A percentile compares a stretch with the other conserved stretches of the same genome.
Conservation (phyloP, 1,140 invertebrate genomes). For the Meteorus sp. region DNA sequence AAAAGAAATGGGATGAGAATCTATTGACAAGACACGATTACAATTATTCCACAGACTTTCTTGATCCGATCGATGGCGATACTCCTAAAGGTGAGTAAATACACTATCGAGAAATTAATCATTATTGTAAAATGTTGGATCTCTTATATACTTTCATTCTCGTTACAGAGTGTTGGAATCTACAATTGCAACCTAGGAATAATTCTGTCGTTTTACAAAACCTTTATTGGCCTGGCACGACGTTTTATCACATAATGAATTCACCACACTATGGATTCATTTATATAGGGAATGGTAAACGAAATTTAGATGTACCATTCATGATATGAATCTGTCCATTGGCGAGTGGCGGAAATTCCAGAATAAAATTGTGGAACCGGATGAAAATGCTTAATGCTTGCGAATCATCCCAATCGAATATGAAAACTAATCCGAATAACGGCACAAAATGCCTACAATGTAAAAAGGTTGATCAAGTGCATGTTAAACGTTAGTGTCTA, state of each 20-base stretch:
- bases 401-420: too few species aligned
- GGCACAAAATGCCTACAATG: too few species aligned
- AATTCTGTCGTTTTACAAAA: conserved; percentile 65
- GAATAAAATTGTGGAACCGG: too few species aligned
- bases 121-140: conserved; percentile 7
- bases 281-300: conserved; percentile 73
- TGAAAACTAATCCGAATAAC: too few species aligned
- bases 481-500: conserved; percentile 4
- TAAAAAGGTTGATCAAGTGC: too few species aligned
- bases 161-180: conserved; percentile 63
- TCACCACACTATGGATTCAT: conserved; percentile 69
- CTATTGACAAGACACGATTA: conserved; percentile 71
- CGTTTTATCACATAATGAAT: conserved; percentile 70
- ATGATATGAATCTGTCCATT: too few species aligned
- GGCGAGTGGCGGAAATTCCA: too few species aligned
- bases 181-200: conserved; percentile 63
- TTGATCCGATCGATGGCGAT: conserved; percentile 72
- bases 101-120: neutral
- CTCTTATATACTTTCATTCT: conserved; percentile 7
- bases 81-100: conserved; percentile 59
- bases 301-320: conserved; percentile 74
- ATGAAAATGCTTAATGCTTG: too few species aligned
- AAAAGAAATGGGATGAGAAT: conserved; percentile 73
- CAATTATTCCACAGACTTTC: conserved; percentile 76
- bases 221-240: conserved; percentile 75